Base-by-base conservation (phyloP, 2,113 vertebrate genomes). In the Mesitornis unicolor region DNA sequence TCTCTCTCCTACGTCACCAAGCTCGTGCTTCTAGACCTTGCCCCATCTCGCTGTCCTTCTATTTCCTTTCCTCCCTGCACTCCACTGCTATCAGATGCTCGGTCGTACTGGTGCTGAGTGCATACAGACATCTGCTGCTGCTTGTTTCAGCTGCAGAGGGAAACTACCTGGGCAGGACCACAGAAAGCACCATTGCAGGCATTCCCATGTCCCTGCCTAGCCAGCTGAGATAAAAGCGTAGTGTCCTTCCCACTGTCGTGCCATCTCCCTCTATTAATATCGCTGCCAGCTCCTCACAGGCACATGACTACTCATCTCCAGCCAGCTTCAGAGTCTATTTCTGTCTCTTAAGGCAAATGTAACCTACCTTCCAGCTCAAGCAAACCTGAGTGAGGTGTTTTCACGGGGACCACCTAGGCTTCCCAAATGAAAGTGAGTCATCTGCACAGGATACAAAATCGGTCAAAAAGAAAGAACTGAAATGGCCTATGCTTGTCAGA, bases 1-100 rank as follows among this genome's bases (percentile, higher is more conserved):
- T 43, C 5, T 64, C 11, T 35, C 13, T 7, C 47, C 11, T 31
- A 2, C 6, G 2, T 54, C 29, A 54, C 38, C 71, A 18, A n/a
- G 6, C 4, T 43, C 0, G 0, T 35, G 18, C 26, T 38, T 64
- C 35, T 43, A 7, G 21, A 56, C 28, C 45, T 77, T 11, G 10
- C 28, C 25, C 24, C 2, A 1, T 25, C n/a, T 67, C 13, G 20
- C 17, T 16, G 31, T 56, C 47, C 48, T 40, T 57, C 54, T 13
- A 22, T 26, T 31, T 21, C 15, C 13, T 36, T 38, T 50, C n/a
- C 45, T 80, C 31, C 29, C 43, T 36, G 14, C 6, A 11, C 5
- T 64, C 31, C 0, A 0, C 2, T 53, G 36, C 21, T 29, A 11
- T n/a, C 60, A 42, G 33, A 14, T 51, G 31, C 28, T 68, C 63